These are phyloP conservation scores for Rhingia campestris DNA, from an alignment of 2,888 invertebrate species.

Conservation along the genomic window DNA sequence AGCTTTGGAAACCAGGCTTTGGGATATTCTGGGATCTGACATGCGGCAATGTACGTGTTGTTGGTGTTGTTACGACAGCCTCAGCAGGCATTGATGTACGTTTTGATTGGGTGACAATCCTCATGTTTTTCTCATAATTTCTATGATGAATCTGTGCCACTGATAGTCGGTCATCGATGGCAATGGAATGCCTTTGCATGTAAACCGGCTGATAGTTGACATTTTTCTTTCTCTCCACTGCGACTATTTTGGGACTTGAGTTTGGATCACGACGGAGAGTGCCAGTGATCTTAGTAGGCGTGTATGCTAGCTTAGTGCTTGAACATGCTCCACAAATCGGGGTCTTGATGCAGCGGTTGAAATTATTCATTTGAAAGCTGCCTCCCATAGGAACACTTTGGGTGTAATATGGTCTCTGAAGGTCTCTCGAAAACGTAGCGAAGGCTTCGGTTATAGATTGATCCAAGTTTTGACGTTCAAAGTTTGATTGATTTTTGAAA, in stretches of 20 bases:
- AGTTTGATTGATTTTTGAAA: conserved; percentile 53
- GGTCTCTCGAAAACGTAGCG: background rate
- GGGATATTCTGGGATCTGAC: background rate
- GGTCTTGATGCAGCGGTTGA: background rate
- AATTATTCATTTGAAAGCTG: background rate
- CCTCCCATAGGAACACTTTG: background rate
- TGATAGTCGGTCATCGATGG: background rate
- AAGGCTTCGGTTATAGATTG: conserved; percentile 13
- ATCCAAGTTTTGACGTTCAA: conserved; percentile 20
- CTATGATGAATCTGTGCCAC: background rate
- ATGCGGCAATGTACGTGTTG: background rate
- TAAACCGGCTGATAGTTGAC: conserved; percentile 36
- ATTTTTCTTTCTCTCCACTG: conserved; percentile 50
- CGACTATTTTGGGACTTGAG: conserved; percentile 57
- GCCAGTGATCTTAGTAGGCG: background rate
- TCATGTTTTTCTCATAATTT: background rate
- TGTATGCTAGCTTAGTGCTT: background rate
- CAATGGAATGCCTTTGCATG: conserved; percentile 52
- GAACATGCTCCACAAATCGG: background rate
- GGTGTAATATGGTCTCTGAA: background rate
- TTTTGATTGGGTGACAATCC: conserved; percentile 1
- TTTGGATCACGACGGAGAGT: background rate
- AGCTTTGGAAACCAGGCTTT: background rate
- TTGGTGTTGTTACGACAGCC: background rate
- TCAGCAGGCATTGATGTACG: background rate